Conservation (phyloP, 1,140 invertebrate genomes). For the Proctacanthus coquilletti region DNA sequence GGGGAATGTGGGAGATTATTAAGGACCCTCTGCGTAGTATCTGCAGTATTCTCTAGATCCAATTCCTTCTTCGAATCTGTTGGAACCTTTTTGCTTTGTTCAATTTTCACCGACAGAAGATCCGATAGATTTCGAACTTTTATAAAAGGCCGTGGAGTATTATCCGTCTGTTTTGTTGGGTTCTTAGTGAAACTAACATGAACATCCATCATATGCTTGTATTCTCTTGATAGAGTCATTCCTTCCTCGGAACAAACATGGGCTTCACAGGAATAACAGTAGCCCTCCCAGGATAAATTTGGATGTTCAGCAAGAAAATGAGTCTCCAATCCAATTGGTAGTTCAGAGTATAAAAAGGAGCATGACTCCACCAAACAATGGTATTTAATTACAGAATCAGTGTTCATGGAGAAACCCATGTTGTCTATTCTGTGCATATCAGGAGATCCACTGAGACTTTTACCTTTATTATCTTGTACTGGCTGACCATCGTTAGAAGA, state of each 20-base stretch:
- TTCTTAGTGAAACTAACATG: slow-evolving; percentile 7
- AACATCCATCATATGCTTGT: slow-evolving; percentile 7
- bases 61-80: no score
- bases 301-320: slow-evolving; percentile 16
- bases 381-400: slow-evolving; percentile 4
- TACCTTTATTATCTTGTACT: no score
- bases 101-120: no score
- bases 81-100: no score
- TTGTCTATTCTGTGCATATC: slow-evolving; percentile 7
- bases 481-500: no score
- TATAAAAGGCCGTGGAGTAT: no score
- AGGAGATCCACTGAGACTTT: no score
- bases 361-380: slow-evolving; percentile 12
- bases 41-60: no score
- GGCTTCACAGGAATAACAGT: slow-evolving; percentile 11
- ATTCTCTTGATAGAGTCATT: slow-evolving; percentile 5
- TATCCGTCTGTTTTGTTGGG: no score
- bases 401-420: slow-evolving; percentile 5
- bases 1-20: no score
- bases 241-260: background rate
- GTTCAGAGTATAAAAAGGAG: slow-evolving; percentile 15
- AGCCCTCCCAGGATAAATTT: slow-evolving; percentile 12
- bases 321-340: slow-evolving; percentile 14
- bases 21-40: no score
- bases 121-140: no score